These are phyloP conservation scores for Tridacna gigas DNA, from an alignment of 2,888 invertebrate genomes.

Conservation along the genomic window DNA sequence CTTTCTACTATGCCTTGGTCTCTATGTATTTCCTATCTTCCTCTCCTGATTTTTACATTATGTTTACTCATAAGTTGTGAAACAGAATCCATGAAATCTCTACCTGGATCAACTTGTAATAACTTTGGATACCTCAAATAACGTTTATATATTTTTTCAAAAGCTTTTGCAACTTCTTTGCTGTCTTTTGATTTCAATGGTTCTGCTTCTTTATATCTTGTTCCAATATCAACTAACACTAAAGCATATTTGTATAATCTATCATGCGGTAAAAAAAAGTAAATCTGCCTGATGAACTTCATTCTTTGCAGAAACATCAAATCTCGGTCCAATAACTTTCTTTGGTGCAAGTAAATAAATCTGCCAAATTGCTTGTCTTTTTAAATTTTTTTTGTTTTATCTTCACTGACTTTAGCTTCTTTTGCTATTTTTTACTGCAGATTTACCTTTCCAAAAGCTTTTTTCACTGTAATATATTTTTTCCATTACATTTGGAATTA, in stretches of 20 bases:
- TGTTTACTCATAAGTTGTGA: constrained; percentile 54
- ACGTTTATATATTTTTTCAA: constrained; percentile 55
- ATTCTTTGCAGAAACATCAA: constrained; percentile 50
- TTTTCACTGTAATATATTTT: constrained; percentile 50
- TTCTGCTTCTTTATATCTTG: constrained; percentile 62
- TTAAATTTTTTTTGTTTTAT: constrained; percentile 36
- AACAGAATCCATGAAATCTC: constrained; percentile 52
- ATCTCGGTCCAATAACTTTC: constrained; percentile 53
- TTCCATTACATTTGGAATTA: too few relatives aligned
- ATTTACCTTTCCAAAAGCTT: constrained; percentile 48
- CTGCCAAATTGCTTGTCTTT: constrained; percentile 50
- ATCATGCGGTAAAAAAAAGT: constrained; percentile 41
- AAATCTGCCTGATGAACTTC: constrained; percentile 17
- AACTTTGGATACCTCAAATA: constrained; percentile 54
- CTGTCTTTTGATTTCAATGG: constrained; percentile 56
- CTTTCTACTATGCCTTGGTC: constrained; percentile 58
- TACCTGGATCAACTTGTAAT: constrained; percentile 55
- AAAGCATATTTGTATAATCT: constrained; percentile 59
- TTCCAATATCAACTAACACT: constrained; percentile 62
- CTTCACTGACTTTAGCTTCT: constrained; percentile 43
- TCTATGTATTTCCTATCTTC: constrained; percentile 50
- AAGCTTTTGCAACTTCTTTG: constrained; percentile 55
- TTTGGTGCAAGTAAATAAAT: constrained; percentile 55
- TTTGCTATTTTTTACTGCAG: constrained; percentile 44
- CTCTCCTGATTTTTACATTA: constrained; percentile 46